Base-by-base conservation (phyloP, 2,797 vertebrate genomes). In the Ptychobarbus kaznakovi region DNA sequence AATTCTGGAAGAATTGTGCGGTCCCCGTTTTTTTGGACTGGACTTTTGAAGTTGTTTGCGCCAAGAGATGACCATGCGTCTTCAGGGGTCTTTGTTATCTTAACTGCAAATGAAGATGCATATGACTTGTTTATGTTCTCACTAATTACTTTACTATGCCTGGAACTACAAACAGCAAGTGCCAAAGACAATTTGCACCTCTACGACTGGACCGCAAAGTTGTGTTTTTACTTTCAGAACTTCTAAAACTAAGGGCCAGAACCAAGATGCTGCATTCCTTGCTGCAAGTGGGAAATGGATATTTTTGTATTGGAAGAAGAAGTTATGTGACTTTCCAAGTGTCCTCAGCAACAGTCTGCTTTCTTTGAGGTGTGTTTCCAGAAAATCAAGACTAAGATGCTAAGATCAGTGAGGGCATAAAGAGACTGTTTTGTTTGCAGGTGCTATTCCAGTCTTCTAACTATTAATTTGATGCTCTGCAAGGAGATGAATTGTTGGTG, bases 131-230 rank as follows among this genome's bases (percentile, higher is more conserved):
- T 84, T 87, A 65, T 82, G 7, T 86, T 70, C 42, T 83, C 49
- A 44, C 72, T 77, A 86, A 82, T 86, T 73, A 79, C 77, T 79
- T 89, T 82, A 81, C 76, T 81, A 44, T 69, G 25, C 61, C 46
- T 88, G 81, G 77, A 87, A 82, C 49, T 70, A 79, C 65, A 61
- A 70, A 65, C 9, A 5, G 84, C 53, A 87, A 63, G 69, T 79
- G 85, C 25, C 68, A 80, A 78, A 86, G 66, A 88, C 79, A 88
- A 88, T 87, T 86, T 82, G 44, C 46, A 12, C 51, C 49, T 53
- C n/a, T 25, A 53, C 3, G 44, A 77, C 28, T 32, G 75, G 83
- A 79, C 63, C 70, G 6, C 61, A 65, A 40, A 66, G 61, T 38
- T 58, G 88, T 86, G 58, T 81, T 80, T 76, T 72, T 66, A 77